Evolutionary conservation across 2,113 vertebrate species (phyloP).

Genomic region (Anthoscopus minutus): DNA sequence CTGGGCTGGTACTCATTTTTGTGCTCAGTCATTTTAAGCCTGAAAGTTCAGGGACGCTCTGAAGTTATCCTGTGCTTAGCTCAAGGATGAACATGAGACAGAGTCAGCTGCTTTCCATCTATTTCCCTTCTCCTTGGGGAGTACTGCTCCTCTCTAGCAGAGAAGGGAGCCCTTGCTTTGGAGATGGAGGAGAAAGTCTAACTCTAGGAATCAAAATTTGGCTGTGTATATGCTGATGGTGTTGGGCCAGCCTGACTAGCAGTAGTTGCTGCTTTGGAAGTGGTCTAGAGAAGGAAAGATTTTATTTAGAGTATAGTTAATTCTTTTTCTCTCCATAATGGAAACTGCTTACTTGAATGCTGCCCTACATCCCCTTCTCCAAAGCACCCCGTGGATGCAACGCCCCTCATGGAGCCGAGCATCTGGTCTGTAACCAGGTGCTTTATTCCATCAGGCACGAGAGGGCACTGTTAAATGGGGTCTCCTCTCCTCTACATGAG

Average conservation of each 20-base stretch:
- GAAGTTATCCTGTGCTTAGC: not conserved
- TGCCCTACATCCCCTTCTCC: not conserved
- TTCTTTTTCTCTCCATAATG: not conserved
- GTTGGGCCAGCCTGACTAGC: not conserved
- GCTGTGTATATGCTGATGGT: not conserved
- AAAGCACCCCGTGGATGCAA: not conserved
- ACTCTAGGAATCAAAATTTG: not conserved
- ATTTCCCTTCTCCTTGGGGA: not conserved
- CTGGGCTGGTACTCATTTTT: not conserved
- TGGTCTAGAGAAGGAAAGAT: not conserved
- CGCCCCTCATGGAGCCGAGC: accelerated
- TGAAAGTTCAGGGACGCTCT: not conserved
- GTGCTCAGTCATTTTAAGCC: not conserved
- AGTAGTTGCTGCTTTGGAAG: not conserved
- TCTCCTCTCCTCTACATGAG: not conserved
- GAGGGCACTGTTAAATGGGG: not conserved
- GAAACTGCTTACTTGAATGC: not conserved
- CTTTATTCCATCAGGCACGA: not conserved
- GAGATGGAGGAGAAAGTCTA: not conserved
- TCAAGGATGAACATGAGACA: not conserved
- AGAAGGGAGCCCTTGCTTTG: not conserved
- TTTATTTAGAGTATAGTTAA: not conserved
- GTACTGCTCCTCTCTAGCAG: not conserved
- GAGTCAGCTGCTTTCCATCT: not conserved
- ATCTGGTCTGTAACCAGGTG: not conserved